Conservation (phyloP, 2,797 vertebrate species). For the Amblyraja radiata region DNA sequence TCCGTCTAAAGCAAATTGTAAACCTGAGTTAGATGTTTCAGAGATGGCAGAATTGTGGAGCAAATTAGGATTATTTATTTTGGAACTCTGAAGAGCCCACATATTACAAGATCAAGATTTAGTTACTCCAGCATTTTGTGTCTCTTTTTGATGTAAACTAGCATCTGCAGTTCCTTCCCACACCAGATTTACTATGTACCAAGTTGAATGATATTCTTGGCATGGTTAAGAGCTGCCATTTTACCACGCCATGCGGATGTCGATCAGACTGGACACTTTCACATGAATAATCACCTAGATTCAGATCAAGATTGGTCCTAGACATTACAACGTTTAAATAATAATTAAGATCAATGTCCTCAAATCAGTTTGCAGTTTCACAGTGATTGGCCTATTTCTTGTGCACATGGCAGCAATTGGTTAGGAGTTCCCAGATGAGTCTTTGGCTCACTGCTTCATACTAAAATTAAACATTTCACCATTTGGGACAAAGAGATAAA, state of each 20-base stretch:
- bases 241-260: neutral
- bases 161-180: no score
- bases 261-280: neutral
- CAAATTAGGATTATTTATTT: neutral
- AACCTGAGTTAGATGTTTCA: neutral
- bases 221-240: neutral
- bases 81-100: neutral
- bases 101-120: neutral
- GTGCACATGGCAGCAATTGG: neutral
- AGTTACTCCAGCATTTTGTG: no score
- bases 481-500: neutral
- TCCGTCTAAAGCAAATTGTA: neutral
- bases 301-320: neutral
- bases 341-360: neutral
- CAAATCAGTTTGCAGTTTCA: neutral
- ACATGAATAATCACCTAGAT: neutral
- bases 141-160: no score
- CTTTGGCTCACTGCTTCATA: neutral
- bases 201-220: neutral
- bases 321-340: neutral
- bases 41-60: neutral
- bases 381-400: neutral
- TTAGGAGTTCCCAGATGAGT: neutral
- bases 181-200: neutral
- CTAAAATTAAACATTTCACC: neutral